A percentile compares a stretch with the other conserved stretches of the same genome.
phyloP scores from a whole-genome alignment of 2,888 invertebrate genomes.

The Cenopis cana region DNA sequence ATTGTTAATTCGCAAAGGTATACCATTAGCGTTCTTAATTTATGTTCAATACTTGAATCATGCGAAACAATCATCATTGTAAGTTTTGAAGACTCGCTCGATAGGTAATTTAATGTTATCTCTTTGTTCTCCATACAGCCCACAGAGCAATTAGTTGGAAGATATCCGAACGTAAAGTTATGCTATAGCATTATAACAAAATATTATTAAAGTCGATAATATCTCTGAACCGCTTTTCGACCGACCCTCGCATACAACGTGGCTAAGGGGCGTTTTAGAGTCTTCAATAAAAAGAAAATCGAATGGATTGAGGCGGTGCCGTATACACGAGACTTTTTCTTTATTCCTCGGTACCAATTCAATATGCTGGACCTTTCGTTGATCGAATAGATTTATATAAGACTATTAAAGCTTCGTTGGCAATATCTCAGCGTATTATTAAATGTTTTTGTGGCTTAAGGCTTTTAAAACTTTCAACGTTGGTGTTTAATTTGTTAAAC shows the following conservation, averaged over 20 bases:
- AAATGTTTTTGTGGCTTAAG: constrained; percentile 7
- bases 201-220: constrained; percentile 69
- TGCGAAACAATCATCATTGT: constrained; percentile 67
- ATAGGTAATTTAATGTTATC: constrained; percentile 58
- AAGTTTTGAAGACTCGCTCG: constrained; percentile 50
- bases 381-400: constrained; percentile 44
- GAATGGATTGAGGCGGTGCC: constrained; percentile 55
- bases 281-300: constrained; percentile 64
- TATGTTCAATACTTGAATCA: constrained; percentile 63
- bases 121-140: constrained; percentile 67
- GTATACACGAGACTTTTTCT: constrained; percentile 47
- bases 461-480: background rate
- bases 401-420: constrained; percentile 32
- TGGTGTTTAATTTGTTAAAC: background rate
- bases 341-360: constrained; percentile 33
- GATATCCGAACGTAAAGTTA: constrained; percentile 63
- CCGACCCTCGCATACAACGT: constrained; percentile 63
- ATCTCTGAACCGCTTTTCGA: constrained; percentile 64
- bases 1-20: constrained; percentile 50
- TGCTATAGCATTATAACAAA: constrained; percentile 66
- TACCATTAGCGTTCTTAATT: constrained; percentile 59
- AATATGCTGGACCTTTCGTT: constrained; percentile 42
- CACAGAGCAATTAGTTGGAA: constrained; percentile 67
- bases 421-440: constrained; percentile 20
- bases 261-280: constrained; percentile 62